Percentiles rank a stretch among this genome's conserved stretches.
Conservation (phyloP, 2,113 vertebrate species). For the Xyliphius kryptos region DNA sequence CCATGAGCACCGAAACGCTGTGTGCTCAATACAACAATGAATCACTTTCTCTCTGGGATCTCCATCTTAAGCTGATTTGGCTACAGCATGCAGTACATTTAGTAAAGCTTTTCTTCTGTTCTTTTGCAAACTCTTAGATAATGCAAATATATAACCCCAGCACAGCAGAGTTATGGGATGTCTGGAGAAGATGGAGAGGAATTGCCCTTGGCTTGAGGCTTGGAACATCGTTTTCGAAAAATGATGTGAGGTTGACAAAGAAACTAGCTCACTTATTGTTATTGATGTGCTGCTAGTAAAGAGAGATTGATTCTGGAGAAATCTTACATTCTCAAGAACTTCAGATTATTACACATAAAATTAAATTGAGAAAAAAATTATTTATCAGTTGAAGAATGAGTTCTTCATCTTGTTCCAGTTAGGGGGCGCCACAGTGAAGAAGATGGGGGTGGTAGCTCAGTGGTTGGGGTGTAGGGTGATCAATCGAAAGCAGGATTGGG, state of each 20-base stretch:
- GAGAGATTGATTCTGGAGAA: neutral
- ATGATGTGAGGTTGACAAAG: neutral
- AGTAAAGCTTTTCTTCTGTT: neutral
- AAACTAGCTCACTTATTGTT: neutral
- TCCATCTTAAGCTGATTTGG: conserved; percentile 3
- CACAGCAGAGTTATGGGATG: conserved; percentile 4
- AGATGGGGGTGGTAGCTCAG: no score
- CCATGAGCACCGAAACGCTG: neutral
- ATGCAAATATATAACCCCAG: conserved; percentile 7
- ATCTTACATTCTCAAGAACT: no score
- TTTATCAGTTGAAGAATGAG: no score
- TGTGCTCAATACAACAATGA: conserved; percentile 13
- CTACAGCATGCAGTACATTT: conserved; percentile 5
- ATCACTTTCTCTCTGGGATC: conserved; percentile 12
- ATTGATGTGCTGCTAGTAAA: conserved; percentile 2
- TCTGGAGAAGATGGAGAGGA: neutral
- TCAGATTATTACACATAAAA: no score
- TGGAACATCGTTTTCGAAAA: conserved; percentile 7
- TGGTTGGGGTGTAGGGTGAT: no score
- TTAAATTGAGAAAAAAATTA: no score
- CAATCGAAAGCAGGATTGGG: no score
- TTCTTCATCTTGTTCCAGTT: no score
- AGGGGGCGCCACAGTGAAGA: no score
- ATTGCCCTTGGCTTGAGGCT: neutral
- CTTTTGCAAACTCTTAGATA: conserved; percentile 12